Evolutionary conservation across 1,140 invertebrate species (phyloP).

Genomic region (Magallana ariakensis): DNA sequence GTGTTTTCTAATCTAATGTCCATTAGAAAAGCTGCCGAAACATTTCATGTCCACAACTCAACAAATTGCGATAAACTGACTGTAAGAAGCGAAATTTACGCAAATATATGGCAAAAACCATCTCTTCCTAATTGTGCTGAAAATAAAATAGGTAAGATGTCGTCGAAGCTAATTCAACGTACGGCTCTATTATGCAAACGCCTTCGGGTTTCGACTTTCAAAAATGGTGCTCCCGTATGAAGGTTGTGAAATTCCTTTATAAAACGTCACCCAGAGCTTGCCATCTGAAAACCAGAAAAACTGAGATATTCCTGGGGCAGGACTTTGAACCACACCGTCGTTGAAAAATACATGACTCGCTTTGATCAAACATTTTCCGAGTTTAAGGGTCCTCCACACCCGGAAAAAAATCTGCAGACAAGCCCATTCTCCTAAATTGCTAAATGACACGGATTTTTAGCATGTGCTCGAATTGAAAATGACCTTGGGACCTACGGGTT

Average conservation of each 20-base stretch:
- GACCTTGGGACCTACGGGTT: no score
- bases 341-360: constrained; percentile 16
- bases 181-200: not conserved
- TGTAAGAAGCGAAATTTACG: not conserved
- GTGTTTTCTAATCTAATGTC: not conserved
- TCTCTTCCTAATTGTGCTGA: constrained; percentile 6
- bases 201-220: constrained; percentile 14
- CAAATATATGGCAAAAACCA: not conserved
- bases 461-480: no score
- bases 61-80: constrained; percentile 8
- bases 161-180: constrained; percentile 5
- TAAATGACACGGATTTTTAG: no score
- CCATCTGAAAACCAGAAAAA: constrained; percentile 39
- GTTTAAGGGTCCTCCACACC: no score
- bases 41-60: constrained; percentile 38
- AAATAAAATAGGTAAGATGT: constrained; percentile 9
- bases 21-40: not conserved
- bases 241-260: constrained; percentile 42
- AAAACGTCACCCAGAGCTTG: constrained; percentile 44
- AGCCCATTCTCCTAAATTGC: no score
- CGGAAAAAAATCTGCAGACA: no score
- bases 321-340: not conserved
- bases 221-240: constrained; percentile 2
- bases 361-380: not conserved
- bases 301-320: not conserved